Evolutionary conservation across 1,140 invertebrate species (phyloP), one percentile per base, ranked within the genome.

Genomic region (Aphis gossypii): DNA sequence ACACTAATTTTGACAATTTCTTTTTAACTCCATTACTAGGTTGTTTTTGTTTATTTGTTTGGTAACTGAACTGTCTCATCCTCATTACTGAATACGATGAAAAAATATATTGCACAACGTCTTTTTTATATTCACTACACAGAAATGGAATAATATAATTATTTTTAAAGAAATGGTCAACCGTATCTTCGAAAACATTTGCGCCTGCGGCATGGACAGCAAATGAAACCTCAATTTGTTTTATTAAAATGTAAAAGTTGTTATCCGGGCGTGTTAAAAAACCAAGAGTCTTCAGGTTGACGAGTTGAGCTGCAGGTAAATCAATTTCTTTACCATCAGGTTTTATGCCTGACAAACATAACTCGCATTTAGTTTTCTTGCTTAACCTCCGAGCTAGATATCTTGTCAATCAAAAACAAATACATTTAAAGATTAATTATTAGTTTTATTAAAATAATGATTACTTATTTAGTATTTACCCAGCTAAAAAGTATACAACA

Each of bases 401-500:
- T 23, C 38, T 84, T 41, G 30, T n/a, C 30, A 41, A 84, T 20
- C 41, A 84, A 84, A 23, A 41, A 84, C 6, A 20, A 23, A 84
- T 84, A 44, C 21, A 84, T n/a, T 41, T 41, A 84, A 41, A 23
- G 20, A 23, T 23, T n/a, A n/a, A 11, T 68, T n/a, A n/a, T 68
- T n/a, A n/a, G n/a, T 68, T 68, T 68, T n/a, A 68, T n/a, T n/a
- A 68, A 68, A 68, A 68, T n/a, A n/a, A 68, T 68, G 30, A 41
- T 41, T 25, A 84, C 38, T n/a, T 21, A 68, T 68, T 68, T 68
- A 30, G 60, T 68, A 68, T n/a, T 68, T 88, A 88, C 46, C 87
- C 25, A n/a, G 48, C 46, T 46, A 88, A 87, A 87, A 30, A 87
- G 44, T 88, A 88, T n/a, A 88, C 86, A 48, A 88, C 86, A 46